Base-by-base conservation (phyloP, 2,113 vertebrate species). In the Paratilapia polleni region DNA sequence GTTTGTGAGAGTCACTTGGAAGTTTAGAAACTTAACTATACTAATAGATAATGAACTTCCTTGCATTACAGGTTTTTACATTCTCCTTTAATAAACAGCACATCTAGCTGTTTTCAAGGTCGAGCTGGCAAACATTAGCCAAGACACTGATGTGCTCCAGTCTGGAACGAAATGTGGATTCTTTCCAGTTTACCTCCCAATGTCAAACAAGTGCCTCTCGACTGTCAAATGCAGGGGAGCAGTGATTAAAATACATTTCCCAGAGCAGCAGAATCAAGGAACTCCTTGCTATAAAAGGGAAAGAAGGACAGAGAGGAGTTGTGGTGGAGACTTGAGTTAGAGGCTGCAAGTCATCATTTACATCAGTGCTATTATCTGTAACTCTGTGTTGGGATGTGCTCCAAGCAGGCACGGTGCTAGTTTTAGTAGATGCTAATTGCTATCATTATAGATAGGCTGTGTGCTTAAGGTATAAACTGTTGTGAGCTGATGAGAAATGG, bases 281-380 rank as follows among this genome's bases (percentile, higher is more conserved):
- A 81, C 66, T 85, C 83, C 86, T 93, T 81, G 77, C 94, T 96
- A 95, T 95, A 96, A 95, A 96, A 95, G 95, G 94, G 73, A 87
- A 93, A 93, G 80, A 82, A 76, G 89, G 83, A 87, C 82, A 77
- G 86, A 38, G 83, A 77, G 66, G 80, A 78, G 85, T 74, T 4
- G 20, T 63, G 85, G 36, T 49, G 80, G 85, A 87, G 70, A 77
- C 68, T 61, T 77, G 61, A 74, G 77, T 73, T 49, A 26, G 56
- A 85, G 88, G 75, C 91, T 95, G 91, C 87, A 87, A 93, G 89
- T 92, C 89, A 87, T 95, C 93, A 91, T 87, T 86, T n/a, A n/a
- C n/a, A n/a, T n/a, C n/a, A 63, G 84, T 28, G 81, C 64, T 90
- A 73, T 92, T 90, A 91, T 90, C 90, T 84, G 68, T 80, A 83